These are phyloP conservation scores for Gallinago solitaria DNA, from an alignment of 2,797 vertebrate genomes.

Conservation along the genomic window DNA sequence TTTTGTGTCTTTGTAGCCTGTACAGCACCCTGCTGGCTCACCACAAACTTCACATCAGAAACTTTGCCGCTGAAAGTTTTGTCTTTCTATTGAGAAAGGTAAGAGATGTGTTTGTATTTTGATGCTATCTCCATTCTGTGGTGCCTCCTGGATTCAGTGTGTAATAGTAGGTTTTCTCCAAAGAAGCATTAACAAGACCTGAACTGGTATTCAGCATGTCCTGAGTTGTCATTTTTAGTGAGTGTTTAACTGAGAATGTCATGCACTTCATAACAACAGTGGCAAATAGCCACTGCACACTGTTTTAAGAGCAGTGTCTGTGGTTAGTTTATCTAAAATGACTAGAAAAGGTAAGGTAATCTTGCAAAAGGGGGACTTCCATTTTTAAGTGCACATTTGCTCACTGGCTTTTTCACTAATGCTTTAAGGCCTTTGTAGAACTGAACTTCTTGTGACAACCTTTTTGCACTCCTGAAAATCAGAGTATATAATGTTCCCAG, in stretches of 20 bases:
- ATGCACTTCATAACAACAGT: background rate
- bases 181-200: background rate
- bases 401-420: background rate
- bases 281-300: background rate
- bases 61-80: conserved; percentile 98
- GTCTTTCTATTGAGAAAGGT: conserved; percentile 98
- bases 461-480: background rate
- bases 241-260: background rate
- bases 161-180: background rate
- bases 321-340: background rate
- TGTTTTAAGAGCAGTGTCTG: background rate
- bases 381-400: background rate
- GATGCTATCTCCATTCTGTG: background rate
- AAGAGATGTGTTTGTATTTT: conserved; percentile 15
- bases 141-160: background rate
- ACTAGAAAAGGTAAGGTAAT: background rate
- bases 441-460: background rate
- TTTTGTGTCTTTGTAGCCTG: conserved; percentile 79
- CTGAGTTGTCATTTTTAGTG: background rate
- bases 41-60: conserved; percentile 94
- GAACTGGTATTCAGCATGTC: background rate
- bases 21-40: conserved; percentile 94
- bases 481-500: background rate
- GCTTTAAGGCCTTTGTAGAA: background rate
- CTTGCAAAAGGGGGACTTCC: background rate